phyloP scores from a whole-genome alignment of 2,888 invertebrate genomes.

The Calephelis perditalis region DNA sequence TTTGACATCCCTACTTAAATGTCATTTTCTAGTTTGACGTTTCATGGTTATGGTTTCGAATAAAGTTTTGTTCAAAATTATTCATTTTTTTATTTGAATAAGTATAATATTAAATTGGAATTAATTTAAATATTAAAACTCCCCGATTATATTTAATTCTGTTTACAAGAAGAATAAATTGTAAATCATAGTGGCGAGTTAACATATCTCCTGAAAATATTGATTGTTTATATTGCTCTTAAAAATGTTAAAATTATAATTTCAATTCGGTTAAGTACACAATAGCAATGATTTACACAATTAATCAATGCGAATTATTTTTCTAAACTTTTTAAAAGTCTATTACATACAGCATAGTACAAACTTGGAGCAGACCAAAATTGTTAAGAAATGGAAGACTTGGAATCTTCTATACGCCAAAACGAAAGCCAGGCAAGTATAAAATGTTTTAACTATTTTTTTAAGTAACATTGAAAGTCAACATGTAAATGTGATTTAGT shows the following conservation, averaged over 20 bases:
- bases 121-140: too few species aligned
- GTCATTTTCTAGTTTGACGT: neutral
- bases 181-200: too few species aligned
- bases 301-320: neutral
- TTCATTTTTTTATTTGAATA: slow-evolving; percentile 3
- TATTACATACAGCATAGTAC: neutral
- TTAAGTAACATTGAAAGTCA: too few species aligned
- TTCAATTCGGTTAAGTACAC: too few species aligned
- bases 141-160: neutral
- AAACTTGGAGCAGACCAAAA: neutral
- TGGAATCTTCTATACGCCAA: slow-evolving; percentile 52
- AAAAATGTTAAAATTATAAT: too few species aligned
- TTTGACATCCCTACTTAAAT: too few species aligned
- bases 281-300: too few species aligned
- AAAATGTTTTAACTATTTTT: too few species aligned
- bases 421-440: slow-evolving; percentile 61
- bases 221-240: too few species aligned
- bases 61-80: neutral
- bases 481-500: too few species aligned
- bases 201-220: too few species aligned
- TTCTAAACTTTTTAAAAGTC: neutral
- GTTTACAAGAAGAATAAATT: too few species aligned
- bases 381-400: slow-evolving; percentile 47
- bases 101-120: slow-evolving; percentile 16
- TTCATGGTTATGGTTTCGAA: neutral